A percentile compares a stretch with the other conserved stretches of the same genome.
Conservation (phyloP, 2,797 vertebrate species). For the Perodicticus potto region DNA sequence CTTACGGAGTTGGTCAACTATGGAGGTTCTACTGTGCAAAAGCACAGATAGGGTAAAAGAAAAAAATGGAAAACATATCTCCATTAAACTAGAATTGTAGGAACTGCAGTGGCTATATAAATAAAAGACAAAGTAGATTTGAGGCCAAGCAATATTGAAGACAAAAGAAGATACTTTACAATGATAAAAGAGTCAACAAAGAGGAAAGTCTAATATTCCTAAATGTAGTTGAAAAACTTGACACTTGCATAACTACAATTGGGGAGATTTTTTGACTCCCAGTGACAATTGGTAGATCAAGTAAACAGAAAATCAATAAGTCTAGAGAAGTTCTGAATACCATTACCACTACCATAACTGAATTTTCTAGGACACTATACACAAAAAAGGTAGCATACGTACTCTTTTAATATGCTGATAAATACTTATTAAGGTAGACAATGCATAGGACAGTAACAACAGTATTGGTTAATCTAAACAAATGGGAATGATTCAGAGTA, state of each 20-base stretch:
- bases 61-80: background rate
- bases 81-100: background rate
- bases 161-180: constrained; percentile 8
- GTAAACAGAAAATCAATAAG: background rate
- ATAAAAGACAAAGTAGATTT: background rate
- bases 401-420: background rate
- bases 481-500: background rate
- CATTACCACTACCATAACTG: background rate
- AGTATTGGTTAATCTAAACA: background rate
- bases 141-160: background rate
- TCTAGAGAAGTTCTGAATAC: background rate
- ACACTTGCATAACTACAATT: background rate
- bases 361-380: background rate
- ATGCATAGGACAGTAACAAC: background rate
- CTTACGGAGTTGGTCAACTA: no score
- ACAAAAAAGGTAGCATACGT: background rate
- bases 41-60: background rate
- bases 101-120: background rate
- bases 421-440: background rate
- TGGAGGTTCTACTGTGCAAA: background rate
- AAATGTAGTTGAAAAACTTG: background rate
- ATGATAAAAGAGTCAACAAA: background rate
- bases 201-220: background rate
- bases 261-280: background rate
- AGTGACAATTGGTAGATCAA: background rate